Evolutionary conservation across 2,888 invertebrate genomes (phyloP).

Genomic region (Dasypolia templi): DNA sequence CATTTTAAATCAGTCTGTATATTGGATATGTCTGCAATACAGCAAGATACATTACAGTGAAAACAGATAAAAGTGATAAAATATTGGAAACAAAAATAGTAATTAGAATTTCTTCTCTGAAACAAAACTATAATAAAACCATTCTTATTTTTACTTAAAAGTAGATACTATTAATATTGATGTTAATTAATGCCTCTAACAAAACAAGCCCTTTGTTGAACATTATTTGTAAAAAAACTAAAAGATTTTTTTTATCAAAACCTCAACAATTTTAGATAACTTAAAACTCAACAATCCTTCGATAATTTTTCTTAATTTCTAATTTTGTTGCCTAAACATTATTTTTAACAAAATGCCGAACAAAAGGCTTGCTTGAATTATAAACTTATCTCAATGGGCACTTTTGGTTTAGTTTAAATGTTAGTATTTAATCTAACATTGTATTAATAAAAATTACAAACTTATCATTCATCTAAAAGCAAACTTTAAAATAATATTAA

Average conservation of each 20-base stretch:
- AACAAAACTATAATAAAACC: constrained; percentile 90
- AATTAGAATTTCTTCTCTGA: constrained; percentile 90
- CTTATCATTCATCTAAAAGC: constrained; percentile 88
- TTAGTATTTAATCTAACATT: constrained; percentile 89
- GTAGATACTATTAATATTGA: constrained; percentile 87
- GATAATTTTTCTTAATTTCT: constrained; percentile 88
- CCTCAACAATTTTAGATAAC: constrained; percentile 89
- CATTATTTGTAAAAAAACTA: constrained; percentile 86
- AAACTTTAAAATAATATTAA: constrained; percentile 88
- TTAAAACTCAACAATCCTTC: constrained; percentile 88
- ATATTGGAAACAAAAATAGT: constrained; percentile 90
- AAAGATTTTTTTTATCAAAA: constrained; percentile 82
- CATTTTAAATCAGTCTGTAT: constrained; percentile 90
- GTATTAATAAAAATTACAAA: constrained; percentile 89
- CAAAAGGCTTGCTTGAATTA: constrained; percentile 88
- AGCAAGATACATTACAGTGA: constrained; percentile 90
- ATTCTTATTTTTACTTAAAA: constrained; percentile 89
- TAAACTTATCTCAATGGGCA: constrained; percentile 91
- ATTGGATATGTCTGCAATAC: constrained; percentile 91
- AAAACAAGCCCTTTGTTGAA: constrained; percentile 87
- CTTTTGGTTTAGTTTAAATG: constrained; percentile 91
- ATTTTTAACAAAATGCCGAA: constrained; percentile 86
- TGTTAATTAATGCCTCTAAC: constrained; percentile 90
- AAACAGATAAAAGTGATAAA: constrained; percentile 90
- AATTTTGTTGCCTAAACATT: constrained; percentile 90